Evolutionary conservation across 2,113 vertebrate species (phyloP), one percentile per base, ranked within the genome.

Genomic region (Arenaria interpres): DNA sequence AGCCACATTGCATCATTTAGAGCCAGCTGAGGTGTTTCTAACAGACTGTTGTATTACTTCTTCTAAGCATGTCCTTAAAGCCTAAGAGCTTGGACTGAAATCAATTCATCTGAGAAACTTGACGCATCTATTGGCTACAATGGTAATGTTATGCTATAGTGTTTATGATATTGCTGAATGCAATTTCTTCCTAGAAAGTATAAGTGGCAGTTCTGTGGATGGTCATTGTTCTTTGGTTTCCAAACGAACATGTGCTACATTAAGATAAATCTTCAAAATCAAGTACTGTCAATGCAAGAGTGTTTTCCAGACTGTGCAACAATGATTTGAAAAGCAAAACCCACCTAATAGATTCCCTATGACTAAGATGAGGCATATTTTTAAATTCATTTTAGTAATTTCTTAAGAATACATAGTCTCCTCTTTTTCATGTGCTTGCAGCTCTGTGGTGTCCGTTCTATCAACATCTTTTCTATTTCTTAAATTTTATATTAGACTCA

Each of bases 101-200:
- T 74, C 57, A 81, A 33, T 84, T 77, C 25, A 81, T 87, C 73
- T 48, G 50, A 71, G 45, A 27, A 24, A 39, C n/a, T 50, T 77
- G 78, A 78, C 3, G 18, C 27, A 6, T 81, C 64, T 85, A 21
- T 53, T 84, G 33, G 23, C 21, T 81, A 23, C 50, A 81, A 84
- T 66, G 81, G 37, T 73, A 75, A 28, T 41, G 37, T 88, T 74
- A 82, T 63, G 74, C 78, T 37, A 22, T 32, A 71, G 46, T 25
- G 15, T n/a, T 80, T 67, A 71, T 30, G 27, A 21, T 48, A 57
- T 22, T 85, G 64, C 73, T 94, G 53, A 80, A 57, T 43, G 12
- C 16, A 80, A 48, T 93, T 91, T 89, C 69, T 88, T 94, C 50
- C 82, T 68, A 68, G 68, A 88, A 89, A 95, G 63, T 25, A 78